A percentile compares a stretch with the other conserved stretches of the same genome.
Conservation (phyloP, 2,888 invertebrate genomes). For the Morpho helenor region DNA sequence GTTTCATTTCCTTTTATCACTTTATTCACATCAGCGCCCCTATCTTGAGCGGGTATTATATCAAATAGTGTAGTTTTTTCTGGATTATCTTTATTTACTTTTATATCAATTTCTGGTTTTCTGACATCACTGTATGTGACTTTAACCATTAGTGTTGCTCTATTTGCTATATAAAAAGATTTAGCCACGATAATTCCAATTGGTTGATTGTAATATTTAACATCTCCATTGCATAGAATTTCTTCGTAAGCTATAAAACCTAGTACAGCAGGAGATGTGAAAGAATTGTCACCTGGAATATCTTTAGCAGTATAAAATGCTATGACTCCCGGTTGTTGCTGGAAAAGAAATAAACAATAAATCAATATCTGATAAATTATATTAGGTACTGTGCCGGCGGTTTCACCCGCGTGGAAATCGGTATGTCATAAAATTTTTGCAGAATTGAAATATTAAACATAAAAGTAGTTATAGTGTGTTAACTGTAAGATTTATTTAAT, state of each 20-base stretch:
- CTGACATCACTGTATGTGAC: conserved; percentile 71
- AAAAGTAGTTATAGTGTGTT: no score
- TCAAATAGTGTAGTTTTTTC: conserved; percentile 40
- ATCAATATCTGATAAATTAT: no score
- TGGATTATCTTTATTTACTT: conserved; percentile 43
- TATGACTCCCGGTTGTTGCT: conserved; percentile 83
- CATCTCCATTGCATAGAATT: conserved; percentile 69
- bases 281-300: conserved; percentile 83
- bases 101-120: conserved; percentile 48
- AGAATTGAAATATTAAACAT: no score
- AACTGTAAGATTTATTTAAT: no score
- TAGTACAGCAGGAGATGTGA: conserved; percentile 42
- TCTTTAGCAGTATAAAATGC: conserved; percentile 83
- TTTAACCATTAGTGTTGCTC: conserved; percentile 79
- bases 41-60: conserved; percentile 45
- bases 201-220: conserved; percentile 83
- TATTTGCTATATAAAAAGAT: conserved; percentile 72
- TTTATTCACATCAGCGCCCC: conserved; percentile 58
- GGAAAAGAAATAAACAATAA: background rate
- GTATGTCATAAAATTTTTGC: no score
- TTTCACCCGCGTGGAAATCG: no score
- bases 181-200: conserved; percentile 84
- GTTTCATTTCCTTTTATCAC: conserved; percentile 78
- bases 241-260: conserved; percentile 50
- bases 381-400: no score